A percentile compares a stretch with the other conserved stretches of the same genome.
These are phyloP conservation scores for Thera britannica DNA, from an alignment of 2,888 invertebrate species.

Conservation along the genomic window DNA sequence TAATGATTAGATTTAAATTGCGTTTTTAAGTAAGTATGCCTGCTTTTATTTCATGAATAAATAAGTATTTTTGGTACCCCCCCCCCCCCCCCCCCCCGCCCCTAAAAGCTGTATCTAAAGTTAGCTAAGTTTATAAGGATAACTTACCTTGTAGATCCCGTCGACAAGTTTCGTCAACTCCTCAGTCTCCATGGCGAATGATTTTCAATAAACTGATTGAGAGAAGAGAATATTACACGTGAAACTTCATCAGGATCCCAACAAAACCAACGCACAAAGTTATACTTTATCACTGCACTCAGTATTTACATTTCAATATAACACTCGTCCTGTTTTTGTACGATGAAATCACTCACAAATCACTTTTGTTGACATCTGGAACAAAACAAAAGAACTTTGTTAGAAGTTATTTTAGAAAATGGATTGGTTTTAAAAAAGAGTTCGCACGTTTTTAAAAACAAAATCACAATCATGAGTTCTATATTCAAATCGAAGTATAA, in stretches of 20 bases:
- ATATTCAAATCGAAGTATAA: constrained; percentile 27
- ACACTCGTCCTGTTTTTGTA: constrained; percentile 49
- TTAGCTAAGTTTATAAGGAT: constrained; percentile 16
- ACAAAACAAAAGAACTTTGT: constrained; percentile 64
- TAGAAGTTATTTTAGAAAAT: not conserved
- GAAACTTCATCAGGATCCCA: constrained; percentile 74
- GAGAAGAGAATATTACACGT: constrained; percentile 67
- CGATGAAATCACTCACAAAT: constrained; percentile 67
- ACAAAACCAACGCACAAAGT: constrained; percentile 61
- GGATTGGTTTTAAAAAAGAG: not conserved
- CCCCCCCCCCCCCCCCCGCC: not conserved
- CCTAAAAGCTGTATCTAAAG: constrained; percentile 1
- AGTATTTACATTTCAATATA: constrained; percentile 80
- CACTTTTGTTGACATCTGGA: constrained; percentile 78
- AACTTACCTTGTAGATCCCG: constrained; percentile 94
- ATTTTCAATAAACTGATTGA: constrained; percentile 66
- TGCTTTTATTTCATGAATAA: too few species aligned
- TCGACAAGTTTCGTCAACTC: constrained; percentile 96
- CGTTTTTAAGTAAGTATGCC: too few species aligned
- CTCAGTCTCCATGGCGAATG: constrained; percentile 90
- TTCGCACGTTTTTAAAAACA: constrained; percentile 1
- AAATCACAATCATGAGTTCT: constrained; percentile 15
- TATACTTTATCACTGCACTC: constrained; percentile 74
- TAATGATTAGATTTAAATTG: too few species aligned
- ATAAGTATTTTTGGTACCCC: not conserved